Evolutionary conservation across 2,113 vertebrate species (phyloP), one percentile per base, ranked within the genome.

Genomic region (Sebastes schlegelii): DNA sequence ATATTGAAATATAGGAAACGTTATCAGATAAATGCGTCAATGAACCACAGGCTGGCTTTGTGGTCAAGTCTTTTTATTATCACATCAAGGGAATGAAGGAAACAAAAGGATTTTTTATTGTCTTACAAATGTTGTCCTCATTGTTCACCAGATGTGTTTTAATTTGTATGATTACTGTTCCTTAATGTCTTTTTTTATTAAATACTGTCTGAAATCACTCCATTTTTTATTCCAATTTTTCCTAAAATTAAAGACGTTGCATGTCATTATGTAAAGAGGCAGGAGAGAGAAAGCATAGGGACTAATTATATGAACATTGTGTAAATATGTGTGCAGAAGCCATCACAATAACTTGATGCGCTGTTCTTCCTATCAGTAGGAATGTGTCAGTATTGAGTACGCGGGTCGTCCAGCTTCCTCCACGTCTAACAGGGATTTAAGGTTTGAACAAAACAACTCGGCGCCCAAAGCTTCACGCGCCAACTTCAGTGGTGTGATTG

Each of bases 281-380:
- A 67, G 52, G 16, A 40, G 7, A 58, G 16, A 40, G 51, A 68
- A 58, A 17, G 61, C n/a, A 19, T 1, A 48, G 23, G 17, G 8
- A 72, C 21, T 8, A 42, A 60, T 43, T n/a, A 48, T 46, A 76
- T 13, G 23, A 79, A 58, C 10, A 61, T 14, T 12, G 11, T 60
- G 23, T 55, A 58, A 69, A 68, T 8, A 13, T 75, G 67, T 58
- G 40, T 54, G 74, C 21, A 1, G 34, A 55, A 63, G 71, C 7
- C 62, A 55, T 76, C 74, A 77, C 76, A 82, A 78, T 76, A 77
- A 63, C 80, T 76, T 17, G 55, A 10, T 2, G 16, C 11, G 52
- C 76, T 89, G 88, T 85, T 80, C 68, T 34, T 71, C 49, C 70
- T 87, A 84, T 91, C 86, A 63, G 54, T 2, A 51, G n/a, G 46